Base-by-base conservation (phyloP, 2,888 invertebrate genomes). In the Sepioteuthis lessoniana region DNA sequence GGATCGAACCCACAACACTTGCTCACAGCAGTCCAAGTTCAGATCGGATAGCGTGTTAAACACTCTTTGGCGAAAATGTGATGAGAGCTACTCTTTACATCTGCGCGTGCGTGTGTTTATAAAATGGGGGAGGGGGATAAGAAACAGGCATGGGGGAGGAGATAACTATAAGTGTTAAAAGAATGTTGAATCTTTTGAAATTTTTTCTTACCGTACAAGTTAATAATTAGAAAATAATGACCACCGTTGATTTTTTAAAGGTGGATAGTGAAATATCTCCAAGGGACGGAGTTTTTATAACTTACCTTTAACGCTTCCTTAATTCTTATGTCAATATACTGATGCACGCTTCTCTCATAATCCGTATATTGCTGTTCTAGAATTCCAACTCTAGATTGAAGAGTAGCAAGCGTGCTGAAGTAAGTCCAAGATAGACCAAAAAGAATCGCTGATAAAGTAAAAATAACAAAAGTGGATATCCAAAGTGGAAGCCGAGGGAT, bases 381-480 rank as follows among this genome's bases (percentile, higher is more conserved):
- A 31, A n/a, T 42, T n/a, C 35, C 47, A 7, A 92, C 92, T 46
- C 92, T 42, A 4, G 42, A 46, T 21, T 92, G 92, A 19, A 92
- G 46, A 92, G 92, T 47, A n/a, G 92, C 92, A 19, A 92, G 47
- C 13, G 92, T 92, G n/a, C 92, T 92, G 46, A 92, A 47, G 92
- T 92, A 92, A 46, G 46, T 92, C 92, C 92, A 92, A 47, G 92
- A 92, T 28, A 92, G 47, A n/a, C 92, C 92, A 47, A 92, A 42
- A 28, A 92, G 92, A 37, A 47, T 92, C 7, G 31, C 47, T 47
- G 47, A 47, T 35, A 92, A 46, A 2, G 92, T 92, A 28, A 92
- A 42, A 19, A 92, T 92, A 42, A 47, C 38, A 92, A 31, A 92
- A 42, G 92, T 46, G 31, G 92, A 92, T 92, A 92, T 47, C 92